Conservation (phyloP, 2,113 vertebrate genomes). For the Lepus timidus region DNA sequence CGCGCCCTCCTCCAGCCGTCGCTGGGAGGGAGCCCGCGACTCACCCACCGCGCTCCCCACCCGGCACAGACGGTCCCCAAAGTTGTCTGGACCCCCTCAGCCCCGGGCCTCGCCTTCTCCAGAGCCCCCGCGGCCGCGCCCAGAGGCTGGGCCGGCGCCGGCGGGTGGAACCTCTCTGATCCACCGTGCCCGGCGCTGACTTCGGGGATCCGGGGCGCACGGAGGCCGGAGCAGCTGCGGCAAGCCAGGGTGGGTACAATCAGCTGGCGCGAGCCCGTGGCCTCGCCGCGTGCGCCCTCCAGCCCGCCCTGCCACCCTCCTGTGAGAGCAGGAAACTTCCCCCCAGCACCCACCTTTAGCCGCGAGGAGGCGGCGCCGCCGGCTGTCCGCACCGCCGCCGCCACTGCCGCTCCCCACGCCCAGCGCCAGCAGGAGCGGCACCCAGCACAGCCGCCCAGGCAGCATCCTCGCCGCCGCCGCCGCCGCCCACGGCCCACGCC, state of each 20-base stretch:
- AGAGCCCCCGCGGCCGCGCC: neutral
- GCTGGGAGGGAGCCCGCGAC: neutral
- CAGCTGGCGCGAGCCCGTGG: neutral
- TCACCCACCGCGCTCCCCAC: neutral
- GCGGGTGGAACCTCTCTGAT: neutral
- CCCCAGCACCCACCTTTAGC: conserved; percentile 86
- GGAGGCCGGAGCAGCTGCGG: conserved; percentile 2
- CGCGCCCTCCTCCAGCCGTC: neutral
- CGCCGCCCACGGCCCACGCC: conserved; percentile 37
- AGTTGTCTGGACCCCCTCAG: conserved; percentile 56
- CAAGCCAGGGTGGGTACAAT: neutral
- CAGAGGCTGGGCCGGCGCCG: neutral
- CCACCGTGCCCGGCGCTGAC: conserved; percentile 8
- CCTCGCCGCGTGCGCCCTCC: neutral
- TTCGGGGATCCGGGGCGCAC: conserved; percentile 11
- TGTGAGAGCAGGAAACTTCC: conserved; percentile 73
- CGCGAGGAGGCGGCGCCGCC: conserved; percentile 82
- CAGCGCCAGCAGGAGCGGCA: conserved; percentile 80
- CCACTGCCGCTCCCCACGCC: conserved; percentile 87
- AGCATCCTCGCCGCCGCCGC: conserved; percentile 71
- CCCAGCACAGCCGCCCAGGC: conserved; percentile 74
- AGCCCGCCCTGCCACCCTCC: neutral
- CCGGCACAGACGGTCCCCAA: conserved; percentile 21
- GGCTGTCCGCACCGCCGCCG: conserved; percentile 85
- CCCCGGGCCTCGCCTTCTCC: conserved; percentile 46